Conservation (phyloP, 1,140 invertebrate genomes). For the Heliothis virescens region DNA sequence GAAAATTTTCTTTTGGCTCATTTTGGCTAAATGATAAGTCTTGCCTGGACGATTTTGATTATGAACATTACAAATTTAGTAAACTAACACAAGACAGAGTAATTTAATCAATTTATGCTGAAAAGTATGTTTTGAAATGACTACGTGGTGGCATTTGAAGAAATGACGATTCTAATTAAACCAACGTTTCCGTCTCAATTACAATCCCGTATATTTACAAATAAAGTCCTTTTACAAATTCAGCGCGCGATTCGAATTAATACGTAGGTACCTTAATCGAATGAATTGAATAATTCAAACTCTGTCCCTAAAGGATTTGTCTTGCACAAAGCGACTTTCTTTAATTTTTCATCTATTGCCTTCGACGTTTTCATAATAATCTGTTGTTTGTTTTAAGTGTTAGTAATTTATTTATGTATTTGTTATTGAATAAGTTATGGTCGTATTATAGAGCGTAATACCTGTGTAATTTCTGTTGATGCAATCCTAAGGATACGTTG, state of each 20-base stretch:
- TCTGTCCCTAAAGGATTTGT: conserved; percentile 58
- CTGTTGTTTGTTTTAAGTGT: conserved; percentile 32
- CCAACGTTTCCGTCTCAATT: neutral
- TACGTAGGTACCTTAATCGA: conserved; percentile 62
- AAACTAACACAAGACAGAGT: no score
- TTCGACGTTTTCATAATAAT: conserved; percentile 37
- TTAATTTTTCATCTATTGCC: conserved; percentile 44
- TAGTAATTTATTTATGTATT: neutral
- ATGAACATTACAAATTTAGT: no score
- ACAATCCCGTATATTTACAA: neutral
- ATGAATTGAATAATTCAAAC: conserved; percentile 70
- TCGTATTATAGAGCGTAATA: no score
- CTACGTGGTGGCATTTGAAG: no score
- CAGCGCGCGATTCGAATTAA: conserved; percentile 59
- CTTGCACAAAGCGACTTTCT: conserved; percentile 50
- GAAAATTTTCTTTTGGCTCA: no score
- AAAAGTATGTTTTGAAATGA: no score
- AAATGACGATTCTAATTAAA: no score
- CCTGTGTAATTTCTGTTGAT: no score
- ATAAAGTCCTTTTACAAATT: conserved; percentile 54
- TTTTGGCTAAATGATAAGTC: no score
- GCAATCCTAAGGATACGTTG: no score
- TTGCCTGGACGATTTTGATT: no score
- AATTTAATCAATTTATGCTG: no score
- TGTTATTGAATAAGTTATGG: neutral